Conservation (phyloP, 2,797 vertebrate genomes). For the Falco columbarius region DNA sequence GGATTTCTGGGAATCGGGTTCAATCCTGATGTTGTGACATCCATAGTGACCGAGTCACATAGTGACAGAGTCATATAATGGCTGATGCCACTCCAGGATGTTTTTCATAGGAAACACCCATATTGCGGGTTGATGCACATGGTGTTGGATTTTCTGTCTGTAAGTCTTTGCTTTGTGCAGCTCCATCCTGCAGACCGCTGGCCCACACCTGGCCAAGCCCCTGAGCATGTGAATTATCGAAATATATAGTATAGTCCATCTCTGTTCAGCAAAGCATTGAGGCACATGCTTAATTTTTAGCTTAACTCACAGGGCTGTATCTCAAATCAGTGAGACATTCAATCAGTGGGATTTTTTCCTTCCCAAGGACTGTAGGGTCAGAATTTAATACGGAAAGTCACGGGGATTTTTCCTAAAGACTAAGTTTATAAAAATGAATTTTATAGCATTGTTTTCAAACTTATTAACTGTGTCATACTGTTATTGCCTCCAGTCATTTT, state of each 20-base stretch:
- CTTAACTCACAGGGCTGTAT: neutral
- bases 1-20: neutral
- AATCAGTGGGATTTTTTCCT: neutral
- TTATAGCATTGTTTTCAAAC: constrained; percentile 53
- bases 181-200: neutral
- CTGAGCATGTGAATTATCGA: neutral
- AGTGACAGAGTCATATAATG: fast-evolving
- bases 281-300: neutral
- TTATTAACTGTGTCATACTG: constrained; percentile 72
- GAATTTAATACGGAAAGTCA: neutral
- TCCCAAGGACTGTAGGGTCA: neutral
- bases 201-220: neutral
- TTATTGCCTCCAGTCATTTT: constrained; percentile 60
- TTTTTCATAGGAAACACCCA: neutral
- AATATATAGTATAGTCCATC: neutral
- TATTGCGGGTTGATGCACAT: fast-evolving
- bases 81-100: neutral
- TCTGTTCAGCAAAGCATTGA: neutral
- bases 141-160: neutral
- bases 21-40: neutral
- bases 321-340: neutral
- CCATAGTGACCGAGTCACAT: neutral
- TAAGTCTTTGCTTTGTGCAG: neutral
- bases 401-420: neutral
- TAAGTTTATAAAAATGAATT: constrained; percentile 9